phyloP scores from a whole-genome alignment of 2,888 invertebrate genomes.

The Philhelius pedissequus region DNA sequence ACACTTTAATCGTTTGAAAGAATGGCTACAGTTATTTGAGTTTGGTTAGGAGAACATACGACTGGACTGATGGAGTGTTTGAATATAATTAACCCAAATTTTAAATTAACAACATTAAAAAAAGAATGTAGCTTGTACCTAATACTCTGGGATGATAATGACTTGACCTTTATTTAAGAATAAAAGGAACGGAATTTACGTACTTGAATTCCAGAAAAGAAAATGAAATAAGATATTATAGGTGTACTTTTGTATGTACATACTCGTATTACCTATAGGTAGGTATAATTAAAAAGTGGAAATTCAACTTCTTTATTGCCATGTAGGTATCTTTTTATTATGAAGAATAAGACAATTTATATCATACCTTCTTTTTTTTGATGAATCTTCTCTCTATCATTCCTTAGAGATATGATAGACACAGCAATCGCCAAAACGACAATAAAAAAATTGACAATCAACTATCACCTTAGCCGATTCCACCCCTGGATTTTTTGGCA shows the following conservation, averaged over 20 bases:
- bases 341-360: too few relatives aligned
- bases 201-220: neutral
- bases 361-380: too few relatives aligned
- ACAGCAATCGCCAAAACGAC: too few relatives aligned
- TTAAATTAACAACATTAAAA: neutral
- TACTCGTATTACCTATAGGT: too few relatives aligned
- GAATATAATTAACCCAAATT: slow-evolving; percentile 1
- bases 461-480: too few relatives aligned
- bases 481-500: too few relatives aligned
- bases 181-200: neutral
- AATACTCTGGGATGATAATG: neutral
- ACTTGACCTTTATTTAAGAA: neutral
- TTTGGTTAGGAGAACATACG: neutral
- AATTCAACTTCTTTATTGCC: too few relatives aligned
- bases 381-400: too few relatives aligned
- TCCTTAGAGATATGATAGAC: too few relatives aligned
- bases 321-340: too few relatives aligned
- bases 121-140: neutral
- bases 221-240: neutral
- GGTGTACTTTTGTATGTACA: neutral
- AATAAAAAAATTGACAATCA: too few relatives aligned
- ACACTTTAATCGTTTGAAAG: neutral
- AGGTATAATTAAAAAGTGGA: too few relatives aligned
- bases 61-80: neutral
- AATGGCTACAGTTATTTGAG: neutral